These are phyloP conservation scores for Pachyrhynchus sulphureomaculatus DNA, from an alignment of 1,140 invertebrate species.

Conservation along the genomic window DNA sequence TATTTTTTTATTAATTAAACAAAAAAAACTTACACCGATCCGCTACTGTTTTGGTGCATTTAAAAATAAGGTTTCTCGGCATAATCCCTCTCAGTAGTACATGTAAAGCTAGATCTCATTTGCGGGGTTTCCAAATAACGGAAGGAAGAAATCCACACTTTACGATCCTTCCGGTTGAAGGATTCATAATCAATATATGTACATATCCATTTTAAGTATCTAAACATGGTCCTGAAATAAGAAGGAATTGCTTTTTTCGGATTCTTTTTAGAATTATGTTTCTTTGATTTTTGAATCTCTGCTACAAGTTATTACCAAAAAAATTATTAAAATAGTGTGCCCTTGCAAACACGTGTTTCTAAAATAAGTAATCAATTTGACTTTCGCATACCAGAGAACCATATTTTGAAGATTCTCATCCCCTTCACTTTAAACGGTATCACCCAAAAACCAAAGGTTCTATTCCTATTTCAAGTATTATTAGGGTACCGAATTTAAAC, in stretches of 20 bases:
- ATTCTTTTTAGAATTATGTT: neutral
- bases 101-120: constrained; percentile 40
- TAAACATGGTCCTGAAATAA: neutral
- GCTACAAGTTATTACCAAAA: neutral
- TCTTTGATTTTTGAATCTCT: neutral
- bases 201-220: neutral
- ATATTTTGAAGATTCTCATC: too few relatives aligned
- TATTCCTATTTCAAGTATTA: too few relatives aligned
- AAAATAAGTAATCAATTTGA: too few relatives aligned
- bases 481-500: too few relatives aligned
- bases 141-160: constrained; percentile 28
- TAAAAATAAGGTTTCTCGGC: constrained; percentile 33
- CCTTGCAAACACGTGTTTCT: too few relatives aligned
- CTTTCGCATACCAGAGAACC: too few relatives aligned
- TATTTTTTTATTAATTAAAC: too few relatives aligned
- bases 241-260: too few relatives aligned
- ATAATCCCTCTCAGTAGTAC: constrained; percentile 38
- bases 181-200: neutral
- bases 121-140: constrained; percentile 37
- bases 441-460: too few relatives aligned
- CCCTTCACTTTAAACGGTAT: too few relatives aligned
- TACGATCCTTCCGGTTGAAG: constrained; percentile 25
- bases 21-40: too few relatives aligned
- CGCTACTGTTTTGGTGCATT: constrained; percentile 14
- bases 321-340: too few relatives aligned